Percentiles rank a stretch among this genome's conserved stretches.
Conservation (phyloP, 2,888 invertebrate species). For the Parascotia fuliginaria region DNA sequence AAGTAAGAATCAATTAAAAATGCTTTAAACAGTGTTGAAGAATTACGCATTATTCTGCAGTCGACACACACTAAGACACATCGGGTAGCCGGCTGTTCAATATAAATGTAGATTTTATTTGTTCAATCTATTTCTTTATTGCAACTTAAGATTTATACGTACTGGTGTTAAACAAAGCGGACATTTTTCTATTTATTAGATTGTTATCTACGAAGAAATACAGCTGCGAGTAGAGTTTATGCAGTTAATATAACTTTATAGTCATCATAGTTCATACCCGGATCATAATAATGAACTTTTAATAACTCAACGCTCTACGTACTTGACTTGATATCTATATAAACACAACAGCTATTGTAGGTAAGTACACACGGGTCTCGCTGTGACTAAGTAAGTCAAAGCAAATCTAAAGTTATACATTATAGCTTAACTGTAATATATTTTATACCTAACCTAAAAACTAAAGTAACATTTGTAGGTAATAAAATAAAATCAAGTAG, state of each 20-base stretch:
- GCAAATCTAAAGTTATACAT: no score
- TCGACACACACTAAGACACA: slow-evolving; percentile 16
- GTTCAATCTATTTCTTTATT: slow-evolving; percentile 11
- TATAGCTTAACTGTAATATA: no score
- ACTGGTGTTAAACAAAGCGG: slow-evolving; percentile 1
- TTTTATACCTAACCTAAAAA: no score
- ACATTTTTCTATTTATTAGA: slow-evolving; percentile 4
- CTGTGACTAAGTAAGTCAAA: no score
- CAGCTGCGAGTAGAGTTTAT: not conserved
- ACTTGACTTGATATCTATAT: no score
- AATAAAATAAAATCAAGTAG: no score
- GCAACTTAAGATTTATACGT: slow-evolving; percentile 4
- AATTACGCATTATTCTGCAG: slow-evolving; percentile 11
- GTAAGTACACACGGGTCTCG: no score
- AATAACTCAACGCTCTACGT: not conserved
- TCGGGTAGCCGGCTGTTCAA: slow-evolving; percentile 12
- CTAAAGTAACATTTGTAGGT: no score
- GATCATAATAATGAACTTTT: not conserved
- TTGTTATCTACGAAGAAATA: slow-evolving; percentile 4
- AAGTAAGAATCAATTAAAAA: slow-evolving; percentile 1
- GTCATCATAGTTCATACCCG: not conserved
- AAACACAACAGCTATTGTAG: no score
- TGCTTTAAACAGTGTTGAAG: not conserved
- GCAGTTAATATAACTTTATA: not conserved
- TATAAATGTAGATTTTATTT: slow-evolving; percentile 17